Base-by-base conservation (phyloP, 2,113 vertebrate species). In the Athene cunicularia region DNA sequence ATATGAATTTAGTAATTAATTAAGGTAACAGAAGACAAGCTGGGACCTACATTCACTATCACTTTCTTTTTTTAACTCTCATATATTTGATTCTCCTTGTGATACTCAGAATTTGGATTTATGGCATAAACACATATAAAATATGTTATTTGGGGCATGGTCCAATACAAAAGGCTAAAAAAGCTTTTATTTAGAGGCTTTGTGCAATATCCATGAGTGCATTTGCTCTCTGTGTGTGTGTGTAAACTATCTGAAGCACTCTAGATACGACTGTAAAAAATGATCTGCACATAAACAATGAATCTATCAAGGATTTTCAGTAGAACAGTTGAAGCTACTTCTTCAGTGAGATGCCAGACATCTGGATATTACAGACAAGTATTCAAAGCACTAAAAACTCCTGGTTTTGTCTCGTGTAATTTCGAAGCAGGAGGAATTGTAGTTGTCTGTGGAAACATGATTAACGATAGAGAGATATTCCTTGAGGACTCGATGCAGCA, bases 301-400 rank as follows among this genome's bases (percentile, higher is more conserved):
- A 47, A 58, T 74, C 80, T 89, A 41, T 92, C 72, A 88, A 80
- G 63, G 63, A 37, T 83, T 95, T 93, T 68, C 75, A 76, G 66
- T 63, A 53, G 83, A 70, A 62, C 32, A 55, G 30, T 62, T 77
- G 83, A 89, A 92, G 83, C 80, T 88, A 83, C 95, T 88, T 75
- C 79, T 91, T 94, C 93, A 80, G 35, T 60, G 76, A 73, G 21
- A 60, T 91, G 80, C 93, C 93, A 96, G 83, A 94, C 89, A 92
- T 92, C 83, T 95, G 94, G 89, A 80, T 94, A 63, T 66, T 28
- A 43, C 55, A 72, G 80, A 55, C 59, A 77, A 89, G 91, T 91
- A 91, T 60, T 90, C 50, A 71, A 67, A 94, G 90, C 56, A 74
- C 32, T 81, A 68, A 74, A 12, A 91, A 92, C 50, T 88, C 75